Base-by-base conservation (phyloP, 2,113 vertebrate species). In the Poeciliopsis turrubarensis region DNA sequence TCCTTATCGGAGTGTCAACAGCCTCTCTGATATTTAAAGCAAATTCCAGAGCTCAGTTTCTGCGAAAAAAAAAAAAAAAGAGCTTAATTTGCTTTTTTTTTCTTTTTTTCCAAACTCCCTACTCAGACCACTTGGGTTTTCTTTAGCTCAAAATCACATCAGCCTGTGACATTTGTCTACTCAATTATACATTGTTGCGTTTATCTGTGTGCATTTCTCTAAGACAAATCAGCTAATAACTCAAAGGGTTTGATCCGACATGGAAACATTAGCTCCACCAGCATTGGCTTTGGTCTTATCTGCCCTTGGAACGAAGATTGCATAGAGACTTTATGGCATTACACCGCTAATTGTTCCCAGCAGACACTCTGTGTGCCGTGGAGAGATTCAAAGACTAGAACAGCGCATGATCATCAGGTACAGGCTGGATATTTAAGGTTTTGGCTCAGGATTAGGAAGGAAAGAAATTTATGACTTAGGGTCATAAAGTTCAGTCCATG, bases 241-340 rank as follows among this genome's bases (percentile, higher is more conserved):
- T 25, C 51, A 54, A 1, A 22, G 7, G 51, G 25, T 54, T 54
- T 54, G 19, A 5, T 9, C 22, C 3, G 15, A 47, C 14, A 15
- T 47, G 44, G 44, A 5, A 47, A 47, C 44, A 47, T 34, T 15
- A 5, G 4, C 5, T 54, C 51, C 1, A 54, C 11, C 30, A 22
- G 7, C 5, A 31, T 32, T 17, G 44, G 17, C 13, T 41, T 31
- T 32, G 22, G 29, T 60, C 10, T 76, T 29, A 76, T 81, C 57
- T 63, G 19, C 12, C 37, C 30, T 54, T 3, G 7, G 11, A 12
- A 63, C 13, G 8, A 34, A 51, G 9, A 30, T 41, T 30, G 0
- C 30, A 39, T 39, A 27, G n/a, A 60, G 57, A 11, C 11, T 77
- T 75, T 72, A 82, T 60, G 41, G 26, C 27, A 8, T 72, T 32